Conservation (phyloP, 2,888 invertebrate species). For the Machimus rusticus region DNA sequence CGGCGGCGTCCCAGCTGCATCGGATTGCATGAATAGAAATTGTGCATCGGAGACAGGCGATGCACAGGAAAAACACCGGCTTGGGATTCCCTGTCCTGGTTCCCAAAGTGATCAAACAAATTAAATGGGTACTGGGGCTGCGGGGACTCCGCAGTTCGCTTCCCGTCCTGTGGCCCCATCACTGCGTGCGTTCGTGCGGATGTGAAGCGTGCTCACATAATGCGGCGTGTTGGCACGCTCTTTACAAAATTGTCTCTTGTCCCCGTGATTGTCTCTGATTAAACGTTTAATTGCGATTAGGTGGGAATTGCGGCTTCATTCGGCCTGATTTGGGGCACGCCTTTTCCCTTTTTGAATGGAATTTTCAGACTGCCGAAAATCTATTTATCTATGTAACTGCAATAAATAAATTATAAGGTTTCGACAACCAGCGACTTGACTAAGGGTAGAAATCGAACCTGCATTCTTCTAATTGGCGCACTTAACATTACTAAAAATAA, state of each 20-base stretch:
- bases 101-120: not conserved
- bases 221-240: not conserved
- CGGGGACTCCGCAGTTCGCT: not conserved
- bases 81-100: not conserved
- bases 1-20: not conserved
- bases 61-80: not conserved
- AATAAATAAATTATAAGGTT: too few relatives aligned
- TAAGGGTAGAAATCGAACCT: too few relatives aligned
- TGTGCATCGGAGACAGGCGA: not conserved
- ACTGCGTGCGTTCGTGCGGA: not conserved
- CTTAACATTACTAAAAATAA: too few relatives aligned
- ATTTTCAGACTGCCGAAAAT: not conserved
- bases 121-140: not conserved
- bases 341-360: not conserved
- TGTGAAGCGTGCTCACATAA: not conserved
- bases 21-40: not conserved
- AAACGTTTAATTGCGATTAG: not conserved
- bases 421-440: too few relatives aligned
- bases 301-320: not conserved
- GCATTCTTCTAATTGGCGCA: too few relatives aligned
- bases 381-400: not conserved
- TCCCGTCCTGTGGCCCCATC: not conserved
- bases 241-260: not conserved
- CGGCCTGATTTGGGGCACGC: not conserved
- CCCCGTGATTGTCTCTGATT: not conserved